Evolutionary conservation across 2,888 invertebrate species (phyloP), one percentile per base, ranked within the genome.

Genomic region (Dynastes tityus): DNA sequence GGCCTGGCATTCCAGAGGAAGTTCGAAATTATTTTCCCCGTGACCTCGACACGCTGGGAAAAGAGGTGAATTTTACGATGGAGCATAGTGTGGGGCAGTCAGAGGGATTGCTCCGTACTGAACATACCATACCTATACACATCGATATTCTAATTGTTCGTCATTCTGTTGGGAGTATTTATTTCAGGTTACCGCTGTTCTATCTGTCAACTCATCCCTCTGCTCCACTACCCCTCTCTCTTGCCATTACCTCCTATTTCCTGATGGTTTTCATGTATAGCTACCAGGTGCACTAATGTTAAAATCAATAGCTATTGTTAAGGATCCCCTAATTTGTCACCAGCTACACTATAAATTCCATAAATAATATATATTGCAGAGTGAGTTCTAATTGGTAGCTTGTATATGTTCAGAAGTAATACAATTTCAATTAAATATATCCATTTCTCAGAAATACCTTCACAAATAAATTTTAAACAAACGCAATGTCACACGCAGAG

Each of bases 321-420:
- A 83, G 84, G 83, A 83, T 83, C 82, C 82, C 82, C 84, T 67
- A 85, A 84, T 85, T 85, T 84, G 85, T 85, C 84, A 84, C 84
- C 84, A 83, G 83, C 83, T 84, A 84, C 83, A 84, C 83, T 83
- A 84, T 81, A 82, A 83, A 82, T 82, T 81, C 83, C 82, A 84
- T 85, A 85, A 85, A 85, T 85, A 84, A 84, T 85, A 83, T 82
- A 84, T 84, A 83, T 81, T 83, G 80, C 81, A 82, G 80, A 80
- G 81, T 83, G 82, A 82, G 81, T 81, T 80, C 80, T 79, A 81
- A 81, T 83, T 80, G 80, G 29, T 80, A 80, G 82, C 81, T 81
- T 81, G 79, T 4, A 6, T 55, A 55, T 55, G 16, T n/a, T 45
- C 11, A 11, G 45, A 45, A 45, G 45, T 45, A 45, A 45, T 45